Evolutionary conservation across 2,113 vertebrate species (phyloP).

Genomic region (Rhinoderma darwinii): DNA sequence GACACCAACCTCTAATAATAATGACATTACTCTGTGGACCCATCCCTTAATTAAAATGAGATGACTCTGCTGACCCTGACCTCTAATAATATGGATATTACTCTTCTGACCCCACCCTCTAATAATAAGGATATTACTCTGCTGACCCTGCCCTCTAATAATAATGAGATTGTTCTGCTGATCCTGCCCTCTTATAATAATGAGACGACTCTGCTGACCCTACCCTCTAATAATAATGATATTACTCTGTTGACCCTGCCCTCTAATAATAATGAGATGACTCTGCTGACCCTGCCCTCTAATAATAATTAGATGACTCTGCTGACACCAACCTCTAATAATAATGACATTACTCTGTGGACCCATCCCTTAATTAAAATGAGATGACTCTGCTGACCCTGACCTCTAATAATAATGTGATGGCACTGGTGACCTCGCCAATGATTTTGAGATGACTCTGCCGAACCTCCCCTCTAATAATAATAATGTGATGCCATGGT

Average conservation of each 20-base stretch:
- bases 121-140: neutral
- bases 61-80: neutral
- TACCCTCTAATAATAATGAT: neutral
- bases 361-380: neutral
- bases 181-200: neutral
- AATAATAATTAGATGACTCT: neutral
- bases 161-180: neutral
- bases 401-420: neutral
- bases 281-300: neutral
- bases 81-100: neutral
- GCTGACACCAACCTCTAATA: neutral
- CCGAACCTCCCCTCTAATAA: neutral
- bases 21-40: too few relatives aligned
- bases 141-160: neutral
- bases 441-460: conserved; percentile 8
- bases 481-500: too few relatives aligned
- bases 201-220: too few relatives aligned
- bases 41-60: too few relatives aligned
- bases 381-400: neutral
- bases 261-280: neutral
- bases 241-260: neutral
- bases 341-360: neutral
- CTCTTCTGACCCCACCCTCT: neutral
- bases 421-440: too few relatives aligned
- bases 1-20: neutral